Conservation (phyloP, 1,140 invertebrate genomes). For the Hermatobates lingyangjiaoensis region DNA sequence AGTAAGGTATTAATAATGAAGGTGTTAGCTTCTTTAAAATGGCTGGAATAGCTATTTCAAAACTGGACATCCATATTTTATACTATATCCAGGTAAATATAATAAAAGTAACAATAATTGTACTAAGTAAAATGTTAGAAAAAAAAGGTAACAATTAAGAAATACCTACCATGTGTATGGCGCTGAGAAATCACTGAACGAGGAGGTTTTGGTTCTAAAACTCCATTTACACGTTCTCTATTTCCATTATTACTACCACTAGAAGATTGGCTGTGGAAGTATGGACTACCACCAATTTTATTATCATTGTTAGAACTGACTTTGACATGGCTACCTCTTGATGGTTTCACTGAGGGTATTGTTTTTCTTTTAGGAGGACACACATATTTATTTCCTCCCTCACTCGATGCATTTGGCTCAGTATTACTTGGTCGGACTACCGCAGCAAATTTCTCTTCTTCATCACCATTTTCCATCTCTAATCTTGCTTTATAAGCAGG, state of each 20-base stretch:
- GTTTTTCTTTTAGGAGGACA: constrained; percentile 52
- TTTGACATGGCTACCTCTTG: constrained; percentile 3
- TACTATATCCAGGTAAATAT: neutral
- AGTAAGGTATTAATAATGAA: too few relatives aligned
- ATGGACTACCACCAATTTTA: too few relatives aligned
- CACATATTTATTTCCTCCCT: constrained; percentile 38
- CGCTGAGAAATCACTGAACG: neutral
- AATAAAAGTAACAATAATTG: neutral
- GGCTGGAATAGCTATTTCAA: too few relatives aligned
- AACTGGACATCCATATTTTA: too few relatives aligned
- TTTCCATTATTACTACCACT: neutral
- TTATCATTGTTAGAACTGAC: neutral
- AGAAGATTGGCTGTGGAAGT: too few relatives aligned
- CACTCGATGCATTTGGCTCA: constrained; percentile 1
- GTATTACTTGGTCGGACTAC: constrained; percentile 32
- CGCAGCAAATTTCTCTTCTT: constrained; percentile 66
- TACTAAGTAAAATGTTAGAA: neutral
- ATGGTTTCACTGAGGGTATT: constrained; percentile 25
- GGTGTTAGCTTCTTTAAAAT: too few relatives aligned
- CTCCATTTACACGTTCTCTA: constrained; percentile 4
- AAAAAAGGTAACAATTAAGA: neutral
- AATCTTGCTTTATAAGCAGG: constrained; percentile 56
- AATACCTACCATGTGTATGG: constrained; percentile 3
- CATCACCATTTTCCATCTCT: constrained; percentile 78
- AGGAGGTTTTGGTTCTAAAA: neutral